Evolutionary conservation across 2,888 invertebrate genomes (phyloP), one percentile per base, ranked within the genome.

Genomic region (Monoplex corrugatus): DNA sequence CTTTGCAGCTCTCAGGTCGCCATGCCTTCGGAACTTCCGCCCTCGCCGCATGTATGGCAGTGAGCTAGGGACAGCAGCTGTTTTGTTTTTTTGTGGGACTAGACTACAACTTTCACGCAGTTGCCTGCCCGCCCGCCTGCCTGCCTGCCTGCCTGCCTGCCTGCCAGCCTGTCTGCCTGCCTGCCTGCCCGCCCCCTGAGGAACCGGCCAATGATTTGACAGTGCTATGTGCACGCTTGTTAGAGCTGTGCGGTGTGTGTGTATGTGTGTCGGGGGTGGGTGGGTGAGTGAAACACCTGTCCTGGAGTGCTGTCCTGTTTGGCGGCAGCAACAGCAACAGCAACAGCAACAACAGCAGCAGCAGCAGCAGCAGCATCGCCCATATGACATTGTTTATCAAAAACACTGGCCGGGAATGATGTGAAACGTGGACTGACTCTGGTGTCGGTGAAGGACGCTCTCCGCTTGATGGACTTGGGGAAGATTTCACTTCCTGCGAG

Each of bases 1-100:
- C 84, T 88, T 94, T 94, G 89, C 93, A 95, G 95, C 92, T 96
- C 95, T 87, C 94, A 95, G 91, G 95, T 99, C 96, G 99, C 99
- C 94, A 99, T 99, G 96, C 98, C 99, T 91, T 98, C 98, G 93
- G 99, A 99, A 97, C 97, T 99, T 96, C 99, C 99, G 95, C 99
- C 99, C 78, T 99, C 99, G 95, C 99, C 99, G 94, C 99, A 99
- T 96, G 98, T 98, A 96, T 99, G 99, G 99, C 95, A 95, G 87
- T 95, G 92, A 84, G 38, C n/a, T 57, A 50, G 50, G 38, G 43
- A 40, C 80, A 13, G 35, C 75, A 75, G 63, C 28, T 8, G 8
- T 63, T 8, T 8, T 63, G 63, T 23, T 63, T 16, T 8, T 68
- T 23, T 68, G 68, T 68, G 68, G 8, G 38, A 50, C 50, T 3